Evolutionary conservation across 2,797 vertebrate species (phyloP), one percentile per base, ranked within the genome.

Genomic region (Phoxinus dragarum): DNA sequence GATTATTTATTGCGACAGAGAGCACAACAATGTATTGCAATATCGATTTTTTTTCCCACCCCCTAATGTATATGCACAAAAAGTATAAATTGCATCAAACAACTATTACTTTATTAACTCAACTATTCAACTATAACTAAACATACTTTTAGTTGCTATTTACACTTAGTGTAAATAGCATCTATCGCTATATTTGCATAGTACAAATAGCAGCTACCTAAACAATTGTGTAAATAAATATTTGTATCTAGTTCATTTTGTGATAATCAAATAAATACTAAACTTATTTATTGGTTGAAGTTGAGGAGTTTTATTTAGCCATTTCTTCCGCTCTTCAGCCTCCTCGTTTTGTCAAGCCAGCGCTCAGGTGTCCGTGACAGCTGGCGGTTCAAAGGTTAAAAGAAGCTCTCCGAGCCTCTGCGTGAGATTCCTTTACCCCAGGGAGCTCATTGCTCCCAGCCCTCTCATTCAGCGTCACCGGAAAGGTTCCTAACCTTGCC

Each of bases 401-500:
- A n/a, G 84, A 81, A 44, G 56, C 80, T 81, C 52, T 68, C 72
- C 16, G 19, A 61, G 77, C 82, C 82, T 82, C n/a, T 64, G 21
- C 54, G 36, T 77, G 81, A 75, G 34, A 78, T 38, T 78, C 79
- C 38, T 74, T 74, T 59, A 59, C 88, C 69, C 42, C 34, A 8
- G 79, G 64, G 81, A 88, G 74, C 72, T 68, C 84, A 75, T 69
- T 52, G 38, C 74, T 90, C 71, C 72, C 80, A 59, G 87, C 40
- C 56, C 84, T 84, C 87, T 84, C 56, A 75, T 82, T 78, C 81
- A 88, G 89, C 88, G 86, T 84, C 83, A 71, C 49, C 69, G 36
- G 67, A n/a, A 89, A 66, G 87, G 90, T 88, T 89, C 83, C 89
- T 92, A 93, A 94, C 94, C 93, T 94, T 94, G 93, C 91, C 90